Base-by-base conservation (phyloP, 2,797 vertebrate species). In the Cossypha polioptera region DNA sequence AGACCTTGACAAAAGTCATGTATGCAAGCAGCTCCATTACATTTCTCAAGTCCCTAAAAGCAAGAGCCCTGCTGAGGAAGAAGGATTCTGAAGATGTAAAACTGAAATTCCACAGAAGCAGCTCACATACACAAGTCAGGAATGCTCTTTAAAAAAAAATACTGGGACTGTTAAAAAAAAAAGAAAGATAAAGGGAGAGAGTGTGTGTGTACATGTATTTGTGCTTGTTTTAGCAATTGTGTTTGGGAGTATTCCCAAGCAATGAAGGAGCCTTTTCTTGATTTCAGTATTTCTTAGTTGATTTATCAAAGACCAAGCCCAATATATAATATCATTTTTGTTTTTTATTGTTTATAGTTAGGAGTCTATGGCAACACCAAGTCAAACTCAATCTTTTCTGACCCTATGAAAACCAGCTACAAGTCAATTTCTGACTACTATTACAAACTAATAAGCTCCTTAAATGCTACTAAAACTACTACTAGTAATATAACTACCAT, bases 331-430 rank as follows among this genome's bases (percentile, higher is more conserved):
- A 90, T 8, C 0, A 51, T 14, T 16, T 62, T 58, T 4, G 7
- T 28, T 4, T 90, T 94, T 92, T 72, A 81, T 10, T 84, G 67
- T 79, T 90, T 73, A 81, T 45, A 35, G 28, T 80, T 83, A 87
- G 61, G 82, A 79, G 57, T 62, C 84, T 87, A 85, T 47, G 61
- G 75, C 66, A 88, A 61, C 47, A 88, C 13, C 11, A 83, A 90
- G 53, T 20, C 18, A 8, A 78, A 55, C 26, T 54, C 22, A 31
- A 5, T 51, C 48, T 84, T 85, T 91, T 78, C 59, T 55, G 77
- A 87, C 10, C 12, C 54, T 31, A 40, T 31, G 43, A 78, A 90
- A 90, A 51, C 9, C 40, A 88, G 16, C 55, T 78, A 61, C 66
- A 81, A 89, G 42, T 79, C 36, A 55, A 69, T 76, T 73, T 88